A percentile compares a stretch with the other conserved stretches of the same genome.
Conservation (phyloP, 1,140 invertebrate species). For the Penaeus chinensis region DNA sequence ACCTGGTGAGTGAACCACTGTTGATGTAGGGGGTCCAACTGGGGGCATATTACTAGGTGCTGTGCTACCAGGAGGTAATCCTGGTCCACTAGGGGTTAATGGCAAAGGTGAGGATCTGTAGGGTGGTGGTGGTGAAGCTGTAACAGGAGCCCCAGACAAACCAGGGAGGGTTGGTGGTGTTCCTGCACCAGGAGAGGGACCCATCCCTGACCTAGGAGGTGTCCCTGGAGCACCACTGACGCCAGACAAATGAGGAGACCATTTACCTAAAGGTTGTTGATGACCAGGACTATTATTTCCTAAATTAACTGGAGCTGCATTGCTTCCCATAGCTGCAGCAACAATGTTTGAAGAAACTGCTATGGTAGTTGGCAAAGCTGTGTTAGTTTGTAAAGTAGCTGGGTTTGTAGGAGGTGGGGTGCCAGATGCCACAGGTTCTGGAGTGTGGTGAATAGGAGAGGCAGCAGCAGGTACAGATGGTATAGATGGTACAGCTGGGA, state of each 20-base stretch:
- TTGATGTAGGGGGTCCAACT: conserved; percentile 52
- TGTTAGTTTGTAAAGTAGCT: conserved; percentile 11
- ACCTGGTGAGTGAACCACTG: conserved; percentile 36
- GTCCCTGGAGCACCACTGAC: conserved; percentile 39
- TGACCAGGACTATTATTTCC: conserved; percentile 45
- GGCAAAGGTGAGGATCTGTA: conserved; percentile 61
- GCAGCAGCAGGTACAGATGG: conserved; percentile 17
- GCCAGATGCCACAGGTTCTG: conserved; percentile 31
- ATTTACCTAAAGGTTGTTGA: conserved; percentile 41
- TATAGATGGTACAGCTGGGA: conserved; percentile 18
- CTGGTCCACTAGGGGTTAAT: conserved; percentile 50
- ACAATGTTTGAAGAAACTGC: conserved; percentile 15
- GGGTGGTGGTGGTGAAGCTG: conserved; percentile 53
- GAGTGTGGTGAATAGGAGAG: conserved; percentile 47
- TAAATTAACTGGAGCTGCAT: conserved; percentile 30
- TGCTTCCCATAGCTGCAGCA: conserved; percentile 34
- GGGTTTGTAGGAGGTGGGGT: conserved; percentile 30
- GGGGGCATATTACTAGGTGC: conserved; percentile 49
- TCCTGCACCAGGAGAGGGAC: conserved; percentile 44
- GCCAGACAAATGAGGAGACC: conserved; percentile 48
- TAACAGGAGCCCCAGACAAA: conserved; percentile 44
- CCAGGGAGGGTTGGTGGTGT: conserved; percentile 52
- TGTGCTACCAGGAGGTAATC: conserved; percentile 36
- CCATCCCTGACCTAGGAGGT: conserved; percentile 35
- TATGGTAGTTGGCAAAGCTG: conserved; percentile 22